Base-by-base conservation (phyloP, 1,140 invertebrate genomes). In the Diorhabda sublineata region DNA sequence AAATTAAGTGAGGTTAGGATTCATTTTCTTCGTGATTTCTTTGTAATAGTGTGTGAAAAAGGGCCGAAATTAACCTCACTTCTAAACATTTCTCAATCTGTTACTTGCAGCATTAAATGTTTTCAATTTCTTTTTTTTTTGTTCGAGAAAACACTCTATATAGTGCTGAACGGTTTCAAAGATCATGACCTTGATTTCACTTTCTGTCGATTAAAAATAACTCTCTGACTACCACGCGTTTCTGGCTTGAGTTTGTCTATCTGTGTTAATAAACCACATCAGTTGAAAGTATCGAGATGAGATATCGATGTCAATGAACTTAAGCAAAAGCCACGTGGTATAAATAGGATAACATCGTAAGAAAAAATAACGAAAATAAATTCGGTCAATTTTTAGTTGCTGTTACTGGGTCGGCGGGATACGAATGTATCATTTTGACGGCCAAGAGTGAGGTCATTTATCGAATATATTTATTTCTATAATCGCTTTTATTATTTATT, bases 221-320 rank as follows among this genome's bases (percentile, higher is more conserved):
- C 47, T 52, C 47, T 4, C 47, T 52, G 6, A 52, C 47, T 8
- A 8, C 47, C 47, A 52, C 47, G 47, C 47, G n/a, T 52, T 52
- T 52, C 6, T 52, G 47, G 47, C 47, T 52, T 52, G 47, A 52
- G 47, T n/a, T 52, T 52, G 47, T 52, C 47, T 52, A 52, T 52
- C 47, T 52, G 47, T 52, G 47, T 52, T 52, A 52, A 8, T 52
- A 52, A 52, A 52, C 47, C 47, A 52, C 6, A 52, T 8, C 47
- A 52, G 47, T 52, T 52, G 47, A 52, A 52, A 26, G 26, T 52
- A 52, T 52, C 47, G 47, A n/a, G 47, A 52, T 52, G 4, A 52
- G 47, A 6, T 52, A 52, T 52, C 6, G 4, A 43, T 44, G 61
- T 62, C 61, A 62, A 62, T 47, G 61, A 62, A 62, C 61, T 62